phyloP scores from a whole-genome alignment of 2,113 vertebrate genomes.

The Menura novaehollandiae region DNA sequence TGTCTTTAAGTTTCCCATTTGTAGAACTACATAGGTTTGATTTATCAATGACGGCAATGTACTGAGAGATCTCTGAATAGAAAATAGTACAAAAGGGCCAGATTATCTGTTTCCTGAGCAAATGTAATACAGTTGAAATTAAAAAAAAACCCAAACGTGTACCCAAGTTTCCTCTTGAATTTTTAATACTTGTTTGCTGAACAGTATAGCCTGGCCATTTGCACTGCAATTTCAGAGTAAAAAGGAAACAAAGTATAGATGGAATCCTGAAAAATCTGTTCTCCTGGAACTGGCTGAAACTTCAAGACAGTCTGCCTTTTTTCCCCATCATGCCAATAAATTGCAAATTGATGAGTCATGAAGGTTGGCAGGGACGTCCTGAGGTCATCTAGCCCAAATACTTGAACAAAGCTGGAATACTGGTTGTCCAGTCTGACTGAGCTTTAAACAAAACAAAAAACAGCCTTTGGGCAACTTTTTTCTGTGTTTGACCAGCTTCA shows the following conservation, averaged over 20 bases:
- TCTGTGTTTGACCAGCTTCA: neutral
- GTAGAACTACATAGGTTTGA: neutral
- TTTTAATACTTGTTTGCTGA: neutral
- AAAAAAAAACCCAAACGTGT: neutral
- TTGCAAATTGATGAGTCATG: neutral
- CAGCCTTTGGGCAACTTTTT: neutral
- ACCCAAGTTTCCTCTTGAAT: neutral
- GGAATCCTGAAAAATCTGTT: neutral
- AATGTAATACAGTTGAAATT: neutral
- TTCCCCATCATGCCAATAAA: neutral
- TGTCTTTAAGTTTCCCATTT: neutral
- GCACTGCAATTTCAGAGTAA: neutral
- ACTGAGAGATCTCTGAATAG: neutral
- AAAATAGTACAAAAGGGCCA: neutral
- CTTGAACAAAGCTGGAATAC: neutral
- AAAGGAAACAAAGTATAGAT: neutral
- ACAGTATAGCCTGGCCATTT: neutral
- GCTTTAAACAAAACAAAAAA: neutral
- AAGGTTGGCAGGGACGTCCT: neutral
- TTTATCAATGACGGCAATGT: conserved; percentile 4
- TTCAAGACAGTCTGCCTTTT: neutral
- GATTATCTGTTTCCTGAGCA: neutral
- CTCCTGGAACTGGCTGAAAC: neutral
- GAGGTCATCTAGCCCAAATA: neutral
- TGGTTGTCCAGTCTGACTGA: neutral